These are phyloP conservation scores for Anadara kagoshimensis DNA, from an alignment of 1,140 invertebrate species.

Conservation along the genomic window DNA sequence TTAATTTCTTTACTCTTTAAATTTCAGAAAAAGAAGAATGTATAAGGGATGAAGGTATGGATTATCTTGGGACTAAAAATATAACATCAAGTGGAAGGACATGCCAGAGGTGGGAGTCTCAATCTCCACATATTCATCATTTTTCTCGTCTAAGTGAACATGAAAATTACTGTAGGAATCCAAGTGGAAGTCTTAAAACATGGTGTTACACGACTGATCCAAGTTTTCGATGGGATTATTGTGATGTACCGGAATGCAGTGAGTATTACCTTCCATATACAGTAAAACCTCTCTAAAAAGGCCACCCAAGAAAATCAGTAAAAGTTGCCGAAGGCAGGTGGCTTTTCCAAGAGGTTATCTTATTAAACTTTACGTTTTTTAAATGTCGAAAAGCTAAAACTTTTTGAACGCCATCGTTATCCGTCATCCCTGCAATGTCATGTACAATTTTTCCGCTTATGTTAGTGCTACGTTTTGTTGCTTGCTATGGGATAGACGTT, in stretches of 20 bases:
- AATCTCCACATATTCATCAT: slow-evolving; percentile 9
- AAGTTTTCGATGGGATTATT: slow-evolving; percentile 20
- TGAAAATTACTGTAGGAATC: slow-evolving; percentile 35
- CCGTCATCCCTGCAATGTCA: no score
- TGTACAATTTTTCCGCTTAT: no score
- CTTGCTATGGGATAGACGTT: no score
- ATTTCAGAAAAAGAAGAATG: no score
- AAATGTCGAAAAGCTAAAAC: no score
- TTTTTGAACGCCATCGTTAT: no score
- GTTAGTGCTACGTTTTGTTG: no score
- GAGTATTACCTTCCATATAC: background rate
- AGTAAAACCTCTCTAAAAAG: background rate
- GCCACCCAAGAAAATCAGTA: background rate
- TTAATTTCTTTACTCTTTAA: no score
- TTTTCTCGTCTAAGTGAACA: background rate
- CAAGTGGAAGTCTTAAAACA: slow-evolving; percentile 9
- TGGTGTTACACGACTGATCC: slow-evolving; percentile 40
- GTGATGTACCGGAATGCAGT: slow-evolving; percentile 25
- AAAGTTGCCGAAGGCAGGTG: background rate
- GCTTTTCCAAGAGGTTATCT: no score
- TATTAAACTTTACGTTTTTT: no score
- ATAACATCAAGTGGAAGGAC: slow-evolving; percentile 7
- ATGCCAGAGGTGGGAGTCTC: slow-evolving; percentile 25
- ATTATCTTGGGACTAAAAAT: slow-evolving; percentile 7
- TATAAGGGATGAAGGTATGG: background rate